A percentile compares a stretch with the other conserved stretches of the same genome.
These are phyloP conservation scores for Ridgeia piscesae DNA, from an alignment of 1,140 invertebrate genomes.

Conservation along the genomic window DNA sequence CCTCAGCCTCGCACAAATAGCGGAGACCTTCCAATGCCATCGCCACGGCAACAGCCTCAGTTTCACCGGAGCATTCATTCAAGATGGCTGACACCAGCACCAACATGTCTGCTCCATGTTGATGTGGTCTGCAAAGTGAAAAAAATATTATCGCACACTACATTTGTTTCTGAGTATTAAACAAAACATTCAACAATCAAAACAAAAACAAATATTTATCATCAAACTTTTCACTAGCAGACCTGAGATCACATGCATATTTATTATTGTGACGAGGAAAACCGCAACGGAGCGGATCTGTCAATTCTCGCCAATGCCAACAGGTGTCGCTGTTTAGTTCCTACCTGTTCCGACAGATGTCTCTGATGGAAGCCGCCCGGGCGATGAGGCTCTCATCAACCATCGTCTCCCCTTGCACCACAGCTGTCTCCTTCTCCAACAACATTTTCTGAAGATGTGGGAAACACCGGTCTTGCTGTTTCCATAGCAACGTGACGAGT, in stretches of 20 bases:
- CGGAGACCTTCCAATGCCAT: constrained; percentile 46
- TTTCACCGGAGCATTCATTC: constrained; percentile 33
- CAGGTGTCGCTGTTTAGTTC: neutral
- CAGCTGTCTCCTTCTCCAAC: constrained; percentile 25
- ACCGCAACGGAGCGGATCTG: neutral
- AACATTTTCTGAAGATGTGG: constrained; percentile 40
- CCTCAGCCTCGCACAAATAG: constrained; percentile 49
- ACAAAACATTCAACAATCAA: too few relatives aligned
- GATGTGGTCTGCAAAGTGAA: constrained; percentile 43
- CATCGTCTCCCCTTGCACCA: neutral
- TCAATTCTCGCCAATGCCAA: neutral
- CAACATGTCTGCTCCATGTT: constrained; percentile 50
- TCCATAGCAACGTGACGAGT: constrained; percentile 41
- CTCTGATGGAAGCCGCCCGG: constrained; percentile 39
- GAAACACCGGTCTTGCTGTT: constrained; percentile 42
- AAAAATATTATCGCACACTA: neutral
- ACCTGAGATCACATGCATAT: too few relatives aligned
- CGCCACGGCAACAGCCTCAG: constrained; percentile 37
- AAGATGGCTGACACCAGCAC: constrained; percentile 43
- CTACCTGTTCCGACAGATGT: constrained; percentile 42
- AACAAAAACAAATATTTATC: too few relatives aligned
- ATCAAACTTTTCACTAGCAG: too few relatives aligned
- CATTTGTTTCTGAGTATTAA: neutral
- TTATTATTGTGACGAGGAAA: too few relatives aligned
- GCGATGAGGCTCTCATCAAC: constrained; percentile 36